A percentile compares a stretch with the other conserved stretches of the same genome.
Conservation (phyloP, 92 coral and sea anemone genomes). For the Paramuricea clavata region DNA sequence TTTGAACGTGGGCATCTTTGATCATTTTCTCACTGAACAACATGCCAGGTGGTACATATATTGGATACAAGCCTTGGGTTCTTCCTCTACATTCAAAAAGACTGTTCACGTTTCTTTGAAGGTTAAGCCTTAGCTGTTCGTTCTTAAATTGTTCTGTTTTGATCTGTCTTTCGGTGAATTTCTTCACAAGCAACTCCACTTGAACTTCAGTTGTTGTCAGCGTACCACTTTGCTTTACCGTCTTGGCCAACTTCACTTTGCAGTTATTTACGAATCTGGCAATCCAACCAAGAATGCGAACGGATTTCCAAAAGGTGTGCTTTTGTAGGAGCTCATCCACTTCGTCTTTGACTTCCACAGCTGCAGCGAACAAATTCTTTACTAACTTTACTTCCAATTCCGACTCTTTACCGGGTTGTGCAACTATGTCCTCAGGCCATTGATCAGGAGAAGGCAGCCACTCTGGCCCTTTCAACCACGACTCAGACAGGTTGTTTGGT, state of each 20-base stretch:
- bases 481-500: background rate
- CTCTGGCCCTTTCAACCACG: slow-evolving; percentile 55
- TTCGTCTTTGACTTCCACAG: slow-evolving; percentile 41
- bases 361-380: slow-evolving; percentile 35
- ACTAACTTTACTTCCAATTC: slow-evolving; percentile 37
- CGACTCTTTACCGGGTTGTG: slow-evolving; percentile 37
- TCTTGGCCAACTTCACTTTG: slow-evolving; percentile 9
- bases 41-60: slow-evolving; percentile 28
- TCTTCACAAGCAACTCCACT: background rate
- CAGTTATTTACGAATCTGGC: no score
- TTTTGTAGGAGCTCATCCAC: slow-evolving; percentile 47
- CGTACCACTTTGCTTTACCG: slow-evolving; percentile 23
- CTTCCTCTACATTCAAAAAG: slow-evolving; percentile 22
- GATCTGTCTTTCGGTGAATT: background rate
- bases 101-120: slow-evolving; percentile 24
- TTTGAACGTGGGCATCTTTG: slow-evolving; percentile 35
- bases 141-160: slow-evolving; percentile 46
- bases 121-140: slow-evolving; percentile 43
- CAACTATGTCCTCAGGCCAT: slow-evolving; percentile 42
- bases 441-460: no score
- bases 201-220: slow-evolving; percentile 39
- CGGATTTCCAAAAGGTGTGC: slow-evolving; percentile 48
- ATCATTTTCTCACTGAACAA: slow-evolving; percentile 31
- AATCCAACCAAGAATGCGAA: no score
- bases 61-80: slow-evolving; percentile 40